Evolutionary conservation across 2,888 invertebrate genomes (phyloP), one percentile per base, ranked within the genome.

Genomic region (Caenorhabditis sp.): DNA sequence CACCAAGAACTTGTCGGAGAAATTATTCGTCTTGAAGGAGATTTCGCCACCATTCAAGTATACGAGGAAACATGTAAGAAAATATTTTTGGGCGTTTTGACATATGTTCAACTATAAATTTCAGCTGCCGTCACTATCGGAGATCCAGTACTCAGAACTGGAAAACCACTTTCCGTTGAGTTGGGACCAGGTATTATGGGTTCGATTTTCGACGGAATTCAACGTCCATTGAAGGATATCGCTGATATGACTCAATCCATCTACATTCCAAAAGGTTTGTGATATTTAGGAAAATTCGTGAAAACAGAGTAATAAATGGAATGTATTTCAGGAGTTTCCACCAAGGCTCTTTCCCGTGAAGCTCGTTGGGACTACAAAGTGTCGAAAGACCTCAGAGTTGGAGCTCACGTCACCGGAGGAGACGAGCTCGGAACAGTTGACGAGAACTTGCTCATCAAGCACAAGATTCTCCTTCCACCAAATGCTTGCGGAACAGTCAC

Each of bases 121-220:
- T 66, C 68, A 83, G 97, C 97, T 61, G 99, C 97, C 85, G 97
- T 99, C 54, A 99, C 99, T 4, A 97, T 99, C 14, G 99, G 99
- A 36, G 99, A 99, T 91, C 99, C 99, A 63, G 97, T 99, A 23
- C 91, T 99, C 82, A 92, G 97, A 87, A 99, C 99, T 0, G 99
- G 99, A 82, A 99, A 99, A 90, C 99, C 99, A 0, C 90, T 99
- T 64, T 99, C 99, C 7, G 99, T 99, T 50, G 99, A 99, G 89
- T 91, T 99, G 67, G 99, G 99, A 8, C 99, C 99, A 61, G 97
- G 97, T 67, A 99, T 99, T 89, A 93, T 99, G 92, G 95, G 95
- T 81, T 95, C 95, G 89, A 99, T 99, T 90, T 99, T 97, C 90
- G 99, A 99, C 90, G 99, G 99, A 91, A 99, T 99, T 90, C 99